These are phyloP conservation scores for Urocynchramus pylzowi DNA, from an alignment of 2,113 vertebrate species.

Conservation along the genomic window DNA sequence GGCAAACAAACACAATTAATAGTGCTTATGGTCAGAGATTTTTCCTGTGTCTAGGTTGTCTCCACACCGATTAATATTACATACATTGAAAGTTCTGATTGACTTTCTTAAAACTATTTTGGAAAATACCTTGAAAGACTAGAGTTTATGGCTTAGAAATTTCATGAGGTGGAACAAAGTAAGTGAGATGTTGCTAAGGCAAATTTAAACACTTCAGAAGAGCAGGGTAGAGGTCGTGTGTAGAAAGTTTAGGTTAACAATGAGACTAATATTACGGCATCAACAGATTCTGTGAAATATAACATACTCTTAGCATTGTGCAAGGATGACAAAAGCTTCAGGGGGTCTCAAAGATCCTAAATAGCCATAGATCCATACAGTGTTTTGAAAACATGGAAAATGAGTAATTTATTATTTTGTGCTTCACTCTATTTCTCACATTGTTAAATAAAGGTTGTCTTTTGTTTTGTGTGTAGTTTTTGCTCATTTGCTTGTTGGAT, in stretches of 20 bases:
- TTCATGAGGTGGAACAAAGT: background rate
- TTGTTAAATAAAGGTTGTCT: background rate
- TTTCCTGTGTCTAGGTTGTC: background rate
- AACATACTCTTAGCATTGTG: background rate
- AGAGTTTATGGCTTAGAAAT: background rate
- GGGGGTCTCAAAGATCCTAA: background rate
- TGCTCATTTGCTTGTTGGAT: background rate
- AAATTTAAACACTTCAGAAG: background rate
- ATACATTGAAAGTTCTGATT: background rate
- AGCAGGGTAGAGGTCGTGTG: rapidly evolving
- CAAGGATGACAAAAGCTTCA: background rate
- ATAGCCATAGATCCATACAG: background rate
- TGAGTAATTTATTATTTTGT: background rate
- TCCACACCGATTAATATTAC: background rate
- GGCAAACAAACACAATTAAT: background rate
- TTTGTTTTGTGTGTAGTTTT: background rate
- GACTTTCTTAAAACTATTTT: background rate
- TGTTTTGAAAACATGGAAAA: background rate
- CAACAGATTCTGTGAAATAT: background rate
- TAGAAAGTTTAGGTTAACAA: background rate
- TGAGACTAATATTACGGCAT: background rate
- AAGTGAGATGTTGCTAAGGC: background rate
- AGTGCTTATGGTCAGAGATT: background rate
- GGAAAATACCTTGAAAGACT: background rate
- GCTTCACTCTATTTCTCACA: background rate